Conservation (phyloP, 2,888 invertebrate species). For the Lasioglossum lativentre region DNA sequence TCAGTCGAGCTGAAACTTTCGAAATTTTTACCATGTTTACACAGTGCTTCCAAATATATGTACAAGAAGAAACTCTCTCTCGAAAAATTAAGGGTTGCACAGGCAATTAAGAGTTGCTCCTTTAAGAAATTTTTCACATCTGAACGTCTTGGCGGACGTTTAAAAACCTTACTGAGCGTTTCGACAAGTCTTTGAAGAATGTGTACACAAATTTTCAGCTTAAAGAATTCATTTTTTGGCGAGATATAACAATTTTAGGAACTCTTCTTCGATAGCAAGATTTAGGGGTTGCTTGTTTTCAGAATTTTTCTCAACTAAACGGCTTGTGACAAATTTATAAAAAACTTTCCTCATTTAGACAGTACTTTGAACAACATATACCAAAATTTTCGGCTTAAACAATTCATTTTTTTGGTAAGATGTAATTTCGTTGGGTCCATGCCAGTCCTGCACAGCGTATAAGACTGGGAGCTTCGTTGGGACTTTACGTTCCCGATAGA, state of each 20-base stretch:
- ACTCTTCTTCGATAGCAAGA: too few species aligned
- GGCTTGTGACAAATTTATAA: background rate
- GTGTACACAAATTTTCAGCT: background rate
- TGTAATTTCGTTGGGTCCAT: background rate
- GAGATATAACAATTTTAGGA: background rate
- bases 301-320: background rate
- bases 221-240: background rate
- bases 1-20: background rate
- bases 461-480: background rate
- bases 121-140: background rate
- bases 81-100: background rate
- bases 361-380: background rate
- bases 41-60: background rate
- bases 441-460: background rate
- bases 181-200: fast-evolving
- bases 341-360: background rate
- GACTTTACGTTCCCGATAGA: background rate
- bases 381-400: too few species aligned
- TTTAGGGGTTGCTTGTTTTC: too few species aligned
- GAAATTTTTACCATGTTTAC: background rate
- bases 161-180: too few species aligned
- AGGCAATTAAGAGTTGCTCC: too few species aligned
- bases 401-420: background rate
- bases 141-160: too few species aligned
- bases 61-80: background rate